Evolutionary conservation across 2,888 invertebrate genomes (phyloP).

Genomic region (Polydrusus pterygomalis): DNA sequence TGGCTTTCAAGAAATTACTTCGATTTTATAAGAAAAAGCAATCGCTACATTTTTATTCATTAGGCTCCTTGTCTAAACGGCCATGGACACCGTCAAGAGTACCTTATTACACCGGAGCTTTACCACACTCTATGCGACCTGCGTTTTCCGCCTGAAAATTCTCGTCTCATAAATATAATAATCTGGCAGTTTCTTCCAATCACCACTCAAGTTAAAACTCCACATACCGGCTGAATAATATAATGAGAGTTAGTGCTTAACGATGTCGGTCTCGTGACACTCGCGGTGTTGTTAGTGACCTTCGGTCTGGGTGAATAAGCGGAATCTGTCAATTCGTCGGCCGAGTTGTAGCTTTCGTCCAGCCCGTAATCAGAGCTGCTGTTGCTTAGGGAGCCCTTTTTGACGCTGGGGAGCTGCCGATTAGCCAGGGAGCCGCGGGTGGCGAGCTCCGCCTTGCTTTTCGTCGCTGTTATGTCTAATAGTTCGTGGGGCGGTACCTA

Average conservation of each 20-base stretch:
- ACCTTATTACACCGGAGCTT: too few species aligned
- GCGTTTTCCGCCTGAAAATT: too few species aligned
- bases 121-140: too few species aligned
- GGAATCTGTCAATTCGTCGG: slow-evolving; percentile 75
- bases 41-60: too few species aligned
- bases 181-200: slow-evolving; percentile 23
- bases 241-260: slow-evolving; percentile 55
- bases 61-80: too few species aligned
- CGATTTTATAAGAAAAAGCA: too few species aligned
- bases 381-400: slow-evolving; percentile 76
- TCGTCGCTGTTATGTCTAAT: slow-evolving; percentile 90
- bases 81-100: too few species aligned
- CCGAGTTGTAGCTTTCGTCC: slow-evolving; percentile 82
- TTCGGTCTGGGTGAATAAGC: slow-evolving; percentile 46
- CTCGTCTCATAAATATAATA: background rate
- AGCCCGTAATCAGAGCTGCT: slow-evolving; percentile 82
- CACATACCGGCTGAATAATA: slow-evolving; percentile 56
- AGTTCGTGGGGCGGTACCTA: slow-evolving; percentile 87
- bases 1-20: too few species aligned
- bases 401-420: slow-evolving; percentile 78
- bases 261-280: slow-evolving; percentile 45
- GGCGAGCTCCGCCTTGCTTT: slow-evolving; percentile 90
- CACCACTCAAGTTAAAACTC: slow-evolving; percentile 29
- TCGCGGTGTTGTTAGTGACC: slow-evolving; percentile 31
- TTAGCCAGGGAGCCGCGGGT: slow-evolving; percentile 85